Conservation (phyloP, 64 coral and sea anemone species). For the Actinia tenebrosa region DNA sequence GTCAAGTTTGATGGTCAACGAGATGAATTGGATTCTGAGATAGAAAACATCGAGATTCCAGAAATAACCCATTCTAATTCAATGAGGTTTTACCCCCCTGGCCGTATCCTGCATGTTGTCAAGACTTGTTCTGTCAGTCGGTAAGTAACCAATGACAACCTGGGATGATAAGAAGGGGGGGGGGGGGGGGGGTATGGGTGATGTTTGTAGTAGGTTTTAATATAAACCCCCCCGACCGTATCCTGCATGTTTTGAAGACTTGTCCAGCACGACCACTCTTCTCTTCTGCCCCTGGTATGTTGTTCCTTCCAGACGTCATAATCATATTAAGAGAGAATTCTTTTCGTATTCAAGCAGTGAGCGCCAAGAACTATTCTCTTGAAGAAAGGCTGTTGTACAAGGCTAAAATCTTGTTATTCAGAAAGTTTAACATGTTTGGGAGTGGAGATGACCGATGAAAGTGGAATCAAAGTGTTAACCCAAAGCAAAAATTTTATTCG, state of each 20-base stretch:
- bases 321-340: too few species aligned
- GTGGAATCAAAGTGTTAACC: too few species aligned
- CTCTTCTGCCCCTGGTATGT: too few species aligned
- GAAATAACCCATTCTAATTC: conserved; percentile 65
- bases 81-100: conserved; percentile 82
- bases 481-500: too few species aligned
- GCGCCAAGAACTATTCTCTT: too few species aligned
- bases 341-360: too few species aligned
- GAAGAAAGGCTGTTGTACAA: too few species aligned
- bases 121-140: conserved; percentile 71
- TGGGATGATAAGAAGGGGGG: background rate
- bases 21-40: conserved; percentile 38
- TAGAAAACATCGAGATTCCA: conserved; percentile 61
- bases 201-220: background rate
- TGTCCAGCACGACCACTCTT: background rate
- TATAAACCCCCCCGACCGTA: conserved; percentile 59
- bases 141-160: conserved; percentile 19
- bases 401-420: too few species aligned
- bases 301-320: too few species aligned
- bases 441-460: too few species aligned
- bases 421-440: too few species aligned
- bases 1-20: conserved; percentile 44
- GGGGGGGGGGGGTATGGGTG: background rate
- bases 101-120: conserved; percentile 82
- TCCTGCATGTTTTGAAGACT: conserved; percentile 83